phyloP scores from a whole-genome alignment of 1,140 invertebrate genomes.

The Drosophila teissieri region DNA sequence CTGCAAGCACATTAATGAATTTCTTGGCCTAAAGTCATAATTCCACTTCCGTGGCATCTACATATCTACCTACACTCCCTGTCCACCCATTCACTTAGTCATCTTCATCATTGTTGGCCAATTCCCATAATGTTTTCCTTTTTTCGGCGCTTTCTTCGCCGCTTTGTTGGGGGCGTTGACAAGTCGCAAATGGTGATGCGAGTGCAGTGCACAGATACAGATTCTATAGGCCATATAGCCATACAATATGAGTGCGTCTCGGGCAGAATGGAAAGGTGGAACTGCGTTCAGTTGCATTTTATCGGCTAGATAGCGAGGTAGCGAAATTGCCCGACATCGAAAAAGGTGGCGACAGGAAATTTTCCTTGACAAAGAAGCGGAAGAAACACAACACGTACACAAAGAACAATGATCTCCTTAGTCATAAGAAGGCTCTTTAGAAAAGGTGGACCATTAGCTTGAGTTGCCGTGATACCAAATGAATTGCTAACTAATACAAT shows the following conservation, averaged over 20 bases:
- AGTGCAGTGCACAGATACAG: constrained; percentile 20
- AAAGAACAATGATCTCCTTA: constrained; percentile 47
- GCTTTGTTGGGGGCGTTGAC: constrained; percentile 54
- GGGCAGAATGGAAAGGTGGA: constrained; percentile 22
- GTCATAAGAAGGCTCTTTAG: constrained; percentile 52
- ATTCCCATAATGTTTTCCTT: constrained; percentile 29
- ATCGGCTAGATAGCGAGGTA: constrained; percentile 25
- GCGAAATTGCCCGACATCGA: constrained; percentile 53
- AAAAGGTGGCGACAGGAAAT: constrained; percentile 39
- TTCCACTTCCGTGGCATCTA: not conserved
- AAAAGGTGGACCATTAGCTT: constrained; percentile 28
- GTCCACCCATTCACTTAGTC: constrained; percentile 19
- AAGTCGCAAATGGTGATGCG: constrained; percentile 32
- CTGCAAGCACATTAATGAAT: no score
- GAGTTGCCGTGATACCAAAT: no score
- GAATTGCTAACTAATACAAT: not conserved
- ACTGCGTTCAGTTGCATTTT: constrained; percentile 57
- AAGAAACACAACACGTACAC: not conserved
- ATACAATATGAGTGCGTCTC: constrained; percentile 28
- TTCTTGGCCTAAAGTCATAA: no score
- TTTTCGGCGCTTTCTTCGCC: constrained; percentile 59
- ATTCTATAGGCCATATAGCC: constrained; percentile 28
- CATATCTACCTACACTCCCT: not conserved
- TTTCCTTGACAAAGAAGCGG: constrained; percentile 18
- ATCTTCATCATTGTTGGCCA: constrained; percentile 29